Conservation (phyloP, 2,888 invertebrate species). For the Latrodectus elegans region DNA sequence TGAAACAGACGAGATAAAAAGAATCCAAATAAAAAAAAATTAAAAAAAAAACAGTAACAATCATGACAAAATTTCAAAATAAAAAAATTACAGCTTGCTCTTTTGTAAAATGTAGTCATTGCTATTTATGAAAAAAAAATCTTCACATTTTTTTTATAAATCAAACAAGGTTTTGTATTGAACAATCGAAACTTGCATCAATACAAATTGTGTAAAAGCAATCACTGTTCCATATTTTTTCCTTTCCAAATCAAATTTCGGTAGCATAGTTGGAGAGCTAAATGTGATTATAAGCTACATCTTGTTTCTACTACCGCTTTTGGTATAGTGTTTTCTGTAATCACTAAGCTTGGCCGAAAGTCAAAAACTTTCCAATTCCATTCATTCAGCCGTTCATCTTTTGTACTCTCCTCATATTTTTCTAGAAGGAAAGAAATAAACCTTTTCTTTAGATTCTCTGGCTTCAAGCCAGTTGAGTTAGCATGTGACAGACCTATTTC, state of each 20-base stretch:
- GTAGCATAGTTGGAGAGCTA: background rate
- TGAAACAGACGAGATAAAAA: no score
- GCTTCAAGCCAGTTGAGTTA: conserved; percentile 42
- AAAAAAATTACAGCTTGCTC: no score
- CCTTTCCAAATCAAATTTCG: conserved; percentile 38
- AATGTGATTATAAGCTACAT: conserved; percentile 30
- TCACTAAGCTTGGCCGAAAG: conserved; percentile 34
- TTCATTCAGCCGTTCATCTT: conserved; percentile 2
- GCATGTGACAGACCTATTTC: conserved; percentile 40
- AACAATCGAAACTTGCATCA: background rate
- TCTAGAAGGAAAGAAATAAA: background rate
- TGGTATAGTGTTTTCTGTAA: conserved; percentile 26
- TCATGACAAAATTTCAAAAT: no score
- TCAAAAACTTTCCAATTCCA: conserved; percentile 45
- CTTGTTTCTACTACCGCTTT: background rate
- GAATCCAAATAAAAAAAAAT: no score
- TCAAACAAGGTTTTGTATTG: background rate
- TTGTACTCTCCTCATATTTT: conserved; percentile 23
- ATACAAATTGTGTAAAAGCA: conserved; percentile 56
- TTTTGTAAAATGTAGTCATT: no score
- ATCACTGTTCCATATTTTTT: conserved; percentile 36
- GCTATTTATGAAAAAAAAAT: no score
- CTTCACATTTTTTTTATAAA: background rate
- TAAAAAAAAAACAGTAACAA: no score
- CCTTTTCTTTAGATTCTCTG: background rate